These are phyloP conservation scores for Petrolisthes manimaculis DNA, from an alignment of 2,888 invertebrate genomes.

Conservation along the genomic window DNA sequence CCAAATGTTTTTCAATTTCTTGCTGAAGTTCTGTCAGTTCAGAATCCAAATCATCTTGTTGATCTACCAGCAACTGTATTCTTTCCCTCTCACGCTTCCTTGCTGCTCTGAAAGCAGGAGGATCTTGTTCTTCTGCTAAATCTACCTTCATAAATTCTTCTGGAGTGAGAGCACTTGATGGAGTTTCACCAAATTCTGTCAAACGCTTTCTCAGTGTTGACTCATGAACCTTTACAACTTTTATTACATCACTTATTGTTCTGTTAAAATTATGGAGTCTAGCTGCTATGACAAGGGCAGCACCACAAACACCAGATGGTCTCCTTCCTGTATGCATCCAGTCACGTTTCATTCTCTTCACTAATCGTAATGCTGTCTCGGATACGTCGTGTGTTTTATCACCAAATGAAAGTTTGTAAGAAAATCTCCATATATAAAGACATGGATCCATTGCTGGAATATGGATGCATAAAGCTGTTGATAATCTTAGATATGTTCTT, in stretches of 20 bases:
- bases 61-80: constrained; percentile 74
- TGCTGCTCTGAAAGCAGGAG: constrained; percentile 93
- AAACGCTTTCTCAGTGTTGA: constrained; percentile 90
- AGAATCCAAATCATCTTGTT: constrained; percentile 72
- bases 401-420: constrained; percentile 90
- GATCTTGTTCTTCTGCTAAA: constrained; percentile 93
- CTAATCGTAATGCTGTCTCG: constrained; percentile 91
- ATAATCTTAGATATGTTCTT: constrained; percentile 88
- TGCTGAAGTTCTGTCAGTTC: constrained; percentile 83
- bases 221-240: constrained; percentile 95
- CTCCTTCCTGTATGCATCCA: constrained; percentile 95
- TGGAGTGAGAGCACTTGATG: constrained; percentile 91
- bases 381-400: constrained; percentile 94
- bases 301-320: constrained; percentile 97
- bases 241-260: constrained; percentile 87
- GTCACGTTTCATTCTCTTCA: constrained; percentile 97
- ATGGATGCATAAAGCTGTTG: constrained; percentile 89
- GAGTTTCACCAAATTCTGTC: constrained; percentile 95
- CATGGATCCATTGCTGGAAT: constrained; percentile 94
- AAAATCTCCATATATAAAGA: constrained; percentile 93
- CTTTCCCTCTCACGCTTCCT: constrained; percentile 89
- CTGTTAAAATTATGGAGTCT: constrained; percentile 92
- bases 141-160: constrained; percentile 98
- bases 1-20: constrained; percentile 87
- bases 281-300: constrained; percentile 77